phyloP scores from a whole-genome alignment of 2,888 invertebrate genomes.

The Branchipolynoe longqiensis region DNA sequence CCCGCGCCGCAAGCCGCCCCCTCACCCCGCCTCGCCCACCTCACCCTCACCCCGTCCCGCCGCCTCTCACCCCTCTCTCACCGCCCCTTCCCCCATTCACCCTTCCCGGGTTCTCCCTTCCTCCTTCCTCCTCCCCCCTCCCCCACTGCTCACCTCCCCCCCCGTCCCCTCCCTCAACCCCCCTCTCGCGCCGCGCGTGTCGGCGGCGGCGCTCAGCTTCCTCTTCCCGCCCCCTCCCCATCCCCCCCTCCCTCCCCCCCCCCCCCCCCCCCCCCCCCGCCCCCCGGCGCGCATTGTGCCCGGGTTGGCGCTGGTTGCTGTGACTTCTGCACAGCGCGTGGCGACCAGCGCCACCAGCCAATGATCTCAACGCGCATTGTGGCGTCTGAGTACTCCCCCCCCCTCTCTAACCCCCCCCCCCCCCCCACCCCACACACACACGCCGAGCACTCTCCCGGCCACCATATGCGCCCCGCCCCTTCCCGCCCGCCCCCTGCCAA shows the following conservation, averaged over 20 bases:
- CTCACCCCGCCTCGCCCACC: background rate
- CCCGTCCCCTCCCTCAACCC: constrained; percentile 22
- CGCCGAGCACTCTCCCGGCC: background rate
- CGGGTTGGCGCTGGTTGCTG: constrained; percentile 44
- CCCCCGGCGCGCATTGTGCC: constrained; percentile 1
- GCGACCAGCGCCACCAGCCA: constrained; percentile 20
- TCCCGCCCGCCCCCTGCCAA: background rate
- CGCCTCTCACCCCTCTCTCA: constrained; percentile 16
- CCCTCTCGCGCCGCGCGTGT: background rate
- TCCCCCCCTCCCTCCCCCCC: too few relatives aligned
- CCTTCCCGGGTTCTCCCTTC: too few relatives aligned
- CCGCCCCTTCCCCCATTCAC: too few relatives aligned
- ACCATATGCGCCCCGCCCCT: background rate
- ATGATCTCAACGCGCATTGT: constrained; percentile 18
- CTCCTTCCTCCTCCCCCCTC: too few relatives aligned
- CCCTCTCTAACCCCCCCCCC: background rate
- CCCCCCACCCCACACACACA: background rate
- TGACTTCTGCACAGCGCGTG: constrained; percentile 48
- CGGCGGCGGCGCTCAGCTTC: background rate
- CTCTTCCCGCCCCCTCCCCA: background rate
- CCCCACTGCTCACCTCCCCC: background rate
- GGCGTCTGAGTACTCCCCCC: background rate
- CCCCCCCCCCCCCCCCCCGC: background rate
- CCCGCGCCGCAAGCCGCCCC: background rate
- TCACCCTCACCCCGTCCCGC: background rate